A percentile compares a stretch with the other conserved stretches of the same genome.
These are phyloP conservation scores for Perca schrenkii DNA, from an alignment of 2,113 vertebrate genomes.

Conservation along the genomic window DNA sequence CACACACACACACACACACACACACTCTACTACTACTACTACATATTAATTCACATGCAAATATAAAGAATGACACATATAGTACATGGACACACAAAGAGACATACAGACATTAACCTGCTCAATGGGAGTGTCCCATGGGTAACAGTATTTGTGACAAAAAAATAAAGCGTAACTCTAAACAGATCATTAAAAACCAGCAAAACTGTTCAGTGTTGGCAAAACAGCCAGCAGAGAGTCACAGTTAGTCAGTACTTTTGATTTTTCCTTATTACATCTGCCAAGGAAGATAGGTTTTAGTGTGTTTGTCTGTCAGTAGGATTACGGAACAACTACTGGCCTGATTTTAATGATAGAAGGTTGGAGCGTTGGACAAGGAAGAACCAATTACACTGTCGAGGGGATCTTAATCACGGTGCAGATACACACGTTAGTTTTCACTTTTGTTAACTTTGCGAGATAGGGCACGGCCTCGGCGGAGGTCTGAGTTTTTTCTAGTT, in stretches of 20 bases:
- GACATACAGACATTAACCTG: not conserved
- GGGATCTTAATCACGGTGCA: too few relatives aligned
- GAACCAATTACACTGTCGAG: too few relatives aligned
- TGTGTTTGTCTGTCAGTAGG: too few relatives aligned
- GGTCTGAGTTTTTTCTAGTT: too few relatives aligned
- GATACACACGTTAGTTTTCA: too few relatives aligned
- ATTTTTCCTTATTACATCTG: not conserved
- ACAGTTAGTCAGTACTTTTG: not conserved
- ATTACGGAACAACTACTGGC: too few relatives aligned
- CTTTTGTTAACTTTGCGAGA: too few relatives aligned
- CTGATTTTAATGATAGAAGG: too few relatives aligned
- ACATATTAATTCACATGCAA: not conserved
- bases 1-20: too few relatives aligned
- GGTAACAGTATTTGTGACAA: not conserved
- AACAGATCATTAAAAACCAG: conserved; percentile 3
- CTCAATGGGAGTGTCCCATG: not conserved
- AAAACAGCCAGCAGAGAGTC: not conserved
- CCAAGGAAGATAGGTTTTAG: too few relatives aligned
- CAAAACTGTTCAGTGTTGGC: not conserved
- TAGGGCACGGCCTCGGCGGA: too few relatives aligned
- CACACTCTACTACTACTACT: not conserved
- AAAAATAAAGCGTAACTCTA: not conserved
- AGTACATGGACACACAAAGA: not conserved
- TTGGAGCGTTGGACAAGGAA: too few relatives aligned
- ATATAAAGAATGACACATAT: not conserved